These are phyloP conservation scores for Abramis brama DNA, from an alignment of 2,113 vertebrate genomes.

Conservation along the genomic window DNA sequence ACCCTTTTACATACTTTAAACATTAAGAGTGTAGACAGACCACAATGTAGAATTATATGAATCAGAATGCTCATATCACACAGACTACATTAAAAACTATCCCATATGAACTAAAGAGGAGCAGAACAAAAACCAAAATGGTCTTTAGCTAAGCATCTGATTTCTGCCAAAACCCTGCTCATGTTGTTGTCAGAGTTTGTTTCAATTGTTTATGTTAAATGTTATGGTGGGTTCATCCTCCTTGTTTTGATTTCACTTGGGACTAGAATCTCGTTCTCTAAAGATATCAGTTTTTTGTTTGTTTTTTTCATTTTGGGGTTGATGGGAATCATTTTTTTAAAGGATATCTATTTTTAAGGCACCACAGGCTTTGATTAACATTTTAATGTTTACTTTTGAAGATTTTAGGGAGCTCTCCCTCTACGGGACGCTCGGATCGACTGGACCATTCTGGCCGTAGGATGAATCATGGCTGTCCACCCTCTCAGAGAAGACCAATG, in stretches of 20 bases:
- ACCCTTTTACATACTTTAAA: neutral
- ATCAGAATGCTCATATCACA: constrained; percentile 2
- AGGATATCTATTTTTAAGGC: constrained; percentile 23
- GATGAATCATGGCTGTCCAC: constrained; percentile 77
- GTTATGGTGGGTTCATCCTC: constrained; percentile 59
- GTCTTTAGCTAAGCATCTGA: constrained; percentile 81
- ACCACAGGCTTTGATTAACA: constrained; percentile 54
- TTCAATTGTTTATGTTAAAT: constrained; percentile 60
- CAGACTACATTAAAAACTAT: constrained; percentile 27
- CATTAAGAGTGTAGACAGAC: neutral
- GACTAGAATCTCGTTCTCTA: constrained; percentile 52
- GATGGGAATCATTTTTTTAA: constrained; percentile 14
- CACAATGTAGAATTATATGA: neutral
- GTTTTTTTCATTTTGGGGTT: constrained; percentile 9
- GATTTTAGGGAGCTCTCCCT: constrained; percentile 90
- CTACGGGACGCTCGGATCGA: constrained; percentile 81
- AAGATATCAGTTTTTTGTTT: constrained; percentile 22
- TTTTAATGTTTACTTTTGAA: constrained; percentile 77
- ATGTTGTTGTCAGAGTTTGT: constrained; percentile 70
- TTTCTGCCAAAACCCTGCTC: constrained; percentile 64
- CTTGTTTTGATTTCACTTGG: constrained; percentile 50
- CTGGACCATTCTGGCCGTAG: constrained; percentile 83
- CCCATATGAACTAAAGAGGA: constrained; percentile 66
- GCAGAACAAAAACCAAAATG: constrained; percentile 83
- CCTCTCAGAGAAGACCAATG: constrained; percentile 82